Evolutionary conservation across 2,113 vertebrate species (phyloP).

Genomic region (Nothobranchius kuhntae): DNA sequence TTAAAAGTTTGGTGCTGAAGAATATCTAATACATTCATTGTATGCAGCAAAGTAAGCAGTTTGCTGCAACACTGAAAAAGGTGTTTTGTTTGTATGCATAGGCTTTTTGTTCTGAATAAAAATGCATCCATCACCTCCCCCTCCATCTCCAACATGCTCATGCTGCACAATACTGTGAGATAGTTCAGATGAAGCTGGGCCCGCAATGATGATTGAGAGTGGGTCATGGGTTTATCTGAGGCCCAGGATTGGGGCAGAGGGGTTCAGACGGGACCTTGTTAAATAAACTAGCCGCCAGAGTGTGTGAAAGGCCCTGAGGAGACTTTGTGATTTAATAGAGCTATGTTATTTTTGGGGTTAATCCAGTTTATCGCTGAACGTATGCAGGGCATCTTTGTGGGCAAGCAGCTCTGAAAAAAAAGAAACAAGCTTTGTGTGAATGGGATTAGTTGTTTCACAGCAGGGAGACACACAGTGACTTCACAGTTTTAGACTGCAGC

Average conservation of each 20-base stretch:
- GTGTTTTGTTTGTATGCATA: neutral
- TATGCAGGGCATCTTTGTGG: constrained; percentile 45
- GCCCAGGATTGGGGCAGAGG: constrained; percentile 46
- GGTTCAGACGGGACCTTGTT: constrained; percentile 44
- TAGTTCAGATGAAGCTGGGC: constrained; percentile 45
- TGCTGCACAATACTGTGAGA: constrained; percentile 33
- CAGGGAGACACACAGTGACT: neutral
- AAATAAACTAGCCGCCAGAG: constrained; percentile 52
- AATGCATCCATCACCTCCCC: neutral
- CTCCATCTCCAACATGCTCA: constrained; percentile 8
- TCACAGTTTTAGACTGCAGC: constrained; percentile 3
- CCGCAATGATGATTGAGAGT: constrained; percentile 38
- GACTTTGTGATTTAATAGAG: constrained; percentile 60
- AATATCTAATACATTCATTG: neutral
- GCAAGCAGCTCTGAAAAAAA: constrained; percentile 36
- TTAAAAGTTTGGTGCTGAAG: neutral
- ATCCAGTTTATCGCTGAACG: constrained; percentile 44
- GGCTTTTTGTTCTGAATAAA: constrained; percentile 4
- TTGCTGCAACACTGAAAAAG: neutral
- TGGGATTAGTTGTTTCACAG: constrained; percentile 10
- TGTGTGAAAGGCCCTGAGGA: constrained; percentile 22
- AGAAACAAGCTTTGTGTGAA: constrained; percentile 23
- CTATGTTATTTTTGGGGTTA: constrained; percentile 61
- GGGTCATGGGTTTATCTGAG: constrained; percentile 48
- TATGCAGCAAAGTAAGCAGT: neutral